Conservation (phyloP, 2,797 vertebrate species). For the Galago senegalensis region DNA sequence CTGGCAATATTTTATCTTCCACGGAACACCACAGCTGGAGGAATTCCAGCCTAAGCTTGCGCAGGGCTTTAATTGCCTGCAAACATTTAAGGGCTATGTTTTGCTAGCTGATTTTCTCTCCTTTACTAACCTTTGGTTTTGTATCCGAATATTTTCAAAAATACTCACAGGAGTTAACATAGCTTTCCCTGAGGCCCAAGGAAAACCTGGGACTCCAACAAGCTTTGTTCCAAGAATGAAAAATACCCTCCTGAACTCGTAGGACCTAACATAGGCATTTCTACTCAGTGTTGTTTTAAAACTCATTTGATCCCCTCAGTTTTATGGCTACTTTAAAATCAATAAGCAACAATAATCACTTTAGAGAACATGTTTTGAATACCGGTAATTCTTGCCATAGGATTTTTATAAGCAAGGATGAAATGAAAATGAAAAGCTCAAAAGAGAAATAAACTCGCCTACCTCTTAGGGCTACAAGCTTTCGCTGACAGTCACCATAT, state of each 20-base stretch:
- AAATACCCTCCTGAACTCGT: neutral
- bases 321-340: constrained; percentile 64
- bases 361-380: constrained; percentile 64
- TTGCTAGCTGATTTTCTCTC: constrained; percentile 59
- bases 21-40: constrained; percentile 72
- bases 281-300: constrained; percentile 4
- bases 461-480: neutral
- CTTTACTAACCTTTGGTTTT: constrained; percentile 20
- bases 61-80: constrained; percentile 76
- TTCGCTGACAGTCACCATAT: neutral
- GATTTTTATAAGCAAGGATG: constrained; percentile 63
- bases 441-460: constrained; percentile 64
- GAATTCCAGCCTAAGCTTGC: constrained; percentile 72
- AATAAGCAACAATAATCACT: constrained; percentile 16
- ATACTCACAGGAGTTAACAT: neutral
- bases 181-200: neutral
- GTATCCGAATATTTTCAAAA: constrained; percentile 56
- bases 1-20: constrained; percentile 83
- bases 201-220: neutral
- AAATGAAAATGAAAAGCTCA: constrained; percentile 56
- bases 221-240: constrained; percentile 48
- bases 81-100: constrained; percentile 63
- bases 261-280: neutral
- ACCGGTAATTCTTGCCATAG: constrained; percentile 29
- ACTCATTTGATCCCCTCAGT: constrained; percentile 39